Conservation (phyloP, 2,888 invertebrate genomes). For the Sipunculus nudus region DNA sequence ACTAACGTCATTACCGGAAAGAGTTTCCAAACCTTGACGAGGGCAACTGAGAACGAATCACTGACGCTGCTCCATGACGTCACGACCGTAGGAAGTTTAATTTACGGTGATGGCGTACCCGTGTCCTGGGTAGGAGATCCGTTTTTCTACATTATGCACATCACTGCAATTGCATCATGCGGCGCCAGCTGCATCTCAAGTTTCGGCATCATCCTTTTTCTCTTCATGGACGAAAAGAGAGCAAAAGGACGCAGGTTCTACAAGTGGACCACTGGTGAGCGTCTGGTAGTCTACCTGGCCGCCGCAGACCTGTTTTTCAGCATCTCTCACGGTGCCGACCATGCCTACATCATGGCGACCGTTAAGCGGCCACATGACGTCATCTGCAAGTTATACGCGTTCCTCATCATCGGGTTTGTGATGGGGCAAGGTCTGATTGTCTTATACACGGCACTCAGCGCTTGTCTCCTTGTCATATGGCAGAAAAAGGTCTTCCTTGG, state of each 20-base stretch:
- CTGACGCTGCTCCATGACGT: no score
- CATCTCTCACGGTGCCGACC: slow-evolving; percentile 24
- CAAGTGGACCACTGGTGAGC: slow-evolving; percentile 2
- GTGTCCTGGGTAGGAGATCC: background rate
- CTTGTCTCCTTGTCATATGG: slow-evolving; percentile 23
- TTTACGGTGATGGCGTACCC: no score
- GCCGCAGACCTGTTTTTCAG: slow-evolving; percentile 9
- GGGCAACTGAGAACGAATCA: no score
- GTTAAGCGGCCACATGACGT: slow-evolving; percentile 15
- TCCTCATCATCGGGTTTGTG: slow-evolving; percentile 26
- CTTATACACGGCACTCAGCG: slow-evolving; percentile 24
- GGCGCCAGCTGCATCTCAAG: background rate
- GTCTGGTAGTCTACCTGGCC: slow-evolving; percentile 21
- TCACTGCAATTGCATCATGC: background rate
- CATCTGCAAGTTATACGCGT: slow-evolving; percentile 17
- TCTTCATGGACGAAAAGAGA: no score
- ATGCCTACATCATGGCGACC: slow-evolving; percentile 21
- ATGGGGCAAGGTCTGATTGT: slow-evolving; percentile 26
- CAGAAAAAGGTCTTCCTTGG: slow-evolving; percentile 19
- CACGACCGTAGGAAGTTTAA: no score
- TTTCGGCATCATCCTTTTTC: background rate
- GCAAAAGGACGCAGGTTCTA: no score
- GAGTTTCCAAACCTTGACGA: no score
- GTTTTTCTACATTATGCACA: background rate
- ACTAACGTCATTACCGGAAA: no score